Evolutionary conservation across 2,888 invertebrate species (phyloP), one percentile per base, ranked within the genome.

Genomic region (Scaptomyza cyrtandrae): DNA sequence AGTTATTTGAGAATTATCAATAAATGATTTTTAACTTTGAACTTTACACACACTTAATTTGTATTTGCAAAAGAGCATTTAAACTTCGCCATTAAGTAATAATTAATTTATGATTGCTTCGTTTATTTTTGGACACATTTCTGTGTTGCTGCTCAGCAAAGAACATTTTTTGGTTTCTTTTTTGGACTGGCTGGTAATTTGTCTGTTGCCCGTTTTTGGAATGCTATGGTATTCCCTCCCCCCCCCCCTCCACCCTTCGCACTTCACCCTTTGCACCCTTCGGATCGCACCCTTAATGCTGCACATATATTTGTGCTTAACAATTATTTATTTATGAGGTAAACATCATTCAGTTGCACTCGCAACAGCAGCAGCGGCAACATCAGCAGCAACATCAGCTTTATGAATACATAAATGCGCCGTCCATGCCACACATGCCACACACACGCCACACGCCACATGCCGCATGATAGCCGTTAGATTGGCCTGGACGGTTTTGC

Each of bases 311-410:
- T 81, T 85, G 79, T 66, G 86, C 82, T 85, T 73, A 87, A 71
- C 86, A 82, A 85, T 83, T 85, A 83, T 80, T 85, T 83, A 83
- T 83, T 83, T 83, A 83, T 87, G 88, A 83, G 83, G 83, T 83
- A 82, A 83, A 83, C 88, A 83, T 87, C 88, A 83, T 83, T 87
- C 88, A 77, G 83, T 79, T 82, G 80, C 88, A 74, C 66, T 67
- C 37, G 58, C 75, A 67, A 68, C 60, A 57, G 55, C 57, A 56
- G 46, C 72, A 65, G 63, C 56, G 31, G 46, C 52, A 56, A 58
- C 67, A 56, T 14, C 0, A 41, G 10, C 39, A 10, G 55, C 57
- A 59, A 52, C 70, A 65, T 59, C 57, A 41, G 74, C 83, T 83
- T 87, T 83, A 85, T 83, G 88, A 87, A 83, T 83, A 82, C 63